Percentiles rank a stretch among this genome's conserved stretches.
These are phyloP conservation scores for Parauchenoglanis punctatus DNA, from an alignment of 2,797 vertebrate genomes.

Conservation along the genomic window DNA sequence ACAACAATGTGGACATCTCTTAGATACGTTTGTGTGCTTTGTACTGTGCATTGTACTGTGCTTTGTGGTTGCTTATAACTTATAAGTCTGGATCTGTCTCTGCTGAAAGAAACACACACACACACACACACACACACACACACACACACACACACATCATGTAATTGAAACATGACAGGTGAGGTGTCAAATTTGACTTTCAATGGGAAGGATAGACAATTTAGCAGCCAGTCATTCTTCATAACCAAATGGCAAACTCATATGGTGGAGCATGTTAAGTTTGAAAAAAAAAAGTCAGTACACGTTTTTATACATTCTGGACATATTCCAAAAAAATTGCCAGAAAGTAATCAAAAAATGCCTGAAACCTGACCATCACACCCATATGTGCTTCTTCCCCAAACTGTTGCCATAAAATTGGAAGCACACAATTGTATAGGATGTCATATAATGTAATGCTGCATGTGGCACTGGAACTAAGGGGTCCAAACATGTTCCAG, in stretches of 20 bases:
- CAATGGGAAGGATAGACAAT: background rate
- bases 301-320: background rate
- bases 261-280: background rate
- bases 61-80: constrained; percentile 10
- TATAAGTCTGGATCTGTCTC: constrained; percentile 31
- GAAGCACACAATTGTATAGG: background rate
- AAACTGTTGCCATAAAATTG: too few relatives aligned
- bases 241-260: background rate
- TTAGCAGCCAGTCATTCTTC: background rate
- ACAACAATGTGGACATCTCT: constrained; percentile 35
- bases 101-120: constrained; percentile 37
- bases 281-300: background rate
- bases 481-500: background rate
- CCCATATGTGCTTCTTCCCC: too few relatives aligned
- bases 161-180: background rate
- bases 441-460: background rate
- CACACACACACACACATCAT: background rate
- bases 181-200: background rate
- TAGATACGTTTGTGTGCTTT: constrained; percentile 27
- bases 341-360: too few relatives aligned
- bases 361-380: too few relatives aligned
- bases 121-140: background rate
- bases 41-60: constrained; percentile 35
- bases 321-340: background rate
- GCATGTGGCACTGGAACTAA: background rate